A percentile compares a stretch with the other conserved stretches of the same genome.
Evolutionary conservation across 2,113 vertebrate species (phyloP).

Genomic region (Thymallus thymallus): DNA sequence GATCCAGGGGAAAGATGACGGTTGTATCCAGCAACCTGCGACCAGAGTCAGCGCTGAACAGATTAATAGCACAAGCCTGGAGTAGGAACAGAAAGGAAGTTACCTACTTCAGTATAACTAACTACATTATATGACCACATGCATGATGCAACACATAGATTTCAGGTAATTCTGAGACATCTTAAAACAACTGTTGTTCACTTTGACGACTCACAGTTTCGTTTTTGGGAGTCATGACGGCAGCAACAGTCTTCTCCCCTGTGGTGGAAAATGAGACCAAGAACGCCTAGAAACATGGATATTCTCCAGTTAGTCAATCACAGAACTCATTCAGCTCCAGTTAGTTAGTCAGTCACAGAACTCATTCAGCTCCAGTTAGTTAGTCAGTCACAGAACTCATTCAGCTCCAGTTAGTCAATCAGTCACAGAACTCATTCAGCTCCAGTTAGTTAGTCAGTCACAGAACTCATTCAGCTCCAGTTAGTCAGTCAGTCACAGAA

Average conservation of each 20-base stretch:
- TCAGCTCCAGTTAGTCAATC: constrained; percentile 16
- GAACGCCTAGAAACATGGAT: constrained; percentile 67
- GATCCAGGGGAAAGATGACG: constrained; percentile 81
- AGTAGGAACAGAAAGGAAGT: constrained; percentile 42
- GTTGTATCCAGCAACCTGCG: constrained; percentile 89
- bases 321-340: not conserved
- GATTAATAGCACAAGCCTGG: constrained; percentile 84
- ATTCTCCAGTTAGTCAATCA: constrained; percentile 9
- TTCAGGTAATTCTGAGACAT: not conserved
- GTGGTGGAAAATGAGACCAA: constrained; percentile 89
- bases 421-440: too few species aligned
- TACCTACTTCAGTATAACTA: not conserved
- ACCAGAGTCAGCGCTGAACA: constrained; percentile 88
- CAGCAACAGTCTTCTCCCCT: constrained; percentile 89
- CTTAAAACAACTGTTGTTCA: too few species aligned
- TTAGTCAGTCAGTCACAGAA: too few species aligned
- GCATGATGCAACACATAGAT: too few species aligned
- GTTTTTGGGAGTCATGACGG: constrained; percentile 89
- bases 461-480: constrained; percentile 5
- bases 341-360: not conserved
- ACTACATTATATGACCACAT: not conserved
- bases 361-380: not conserved
- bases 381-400: not conserved
- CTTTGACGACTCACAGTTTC: constrained; percentile 75
- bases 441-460: not conserved